Evolutionary conservation across 1,140 invertebrate genomes (phyloP).

Genomic region (Euwallacea similis): DNA sequence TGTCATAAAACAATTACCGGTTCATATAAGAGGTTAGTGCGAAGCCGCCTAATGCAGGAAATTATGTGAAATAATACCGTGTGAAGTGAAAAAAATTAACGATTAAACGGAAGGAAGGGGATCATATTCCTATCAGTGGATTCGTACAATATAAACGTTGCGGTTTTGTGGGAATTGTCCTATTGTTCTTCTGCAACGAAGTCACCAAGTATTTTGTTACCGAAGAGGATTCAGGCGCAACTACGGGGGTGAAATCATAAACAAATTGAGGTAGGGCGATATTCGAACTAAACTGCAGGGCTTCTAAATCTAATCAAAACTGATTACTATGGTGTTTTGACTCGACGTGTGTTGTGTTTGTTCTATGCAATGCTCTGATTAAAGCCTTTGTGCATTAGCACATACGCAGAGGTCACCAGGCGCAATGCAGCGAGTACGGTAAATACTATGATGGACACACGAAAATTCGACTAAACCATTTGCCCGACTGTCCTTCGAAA

Average conservation of each 20-base stretch:
- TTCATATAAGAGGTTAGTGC: conserved; percentile 24
- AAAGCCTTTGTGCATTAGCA: conserved; percentile 51
- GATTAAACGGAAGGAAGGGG: conserved; percentile 38
- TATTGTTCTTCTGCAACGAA: no score
- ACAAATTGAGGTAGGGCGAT: no score
- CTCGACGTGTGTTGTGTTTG: conserved; percentile 48
- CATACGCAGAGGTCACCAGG: conserved; percentile 42
- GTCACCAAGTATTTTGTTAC: no score
- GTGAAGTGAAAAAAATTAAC: conserved; percentile 34
- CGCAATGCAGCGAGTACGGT: conserved; percentile 11
- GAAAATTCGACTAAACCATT: no score
- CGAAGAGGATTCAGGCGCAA: no score
- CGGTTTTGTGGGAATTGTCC: conserved; percentile 18
- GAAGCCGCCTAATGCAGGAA: conserved; percentile 37
- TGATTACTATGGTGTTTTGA: conserved; percentile 53
- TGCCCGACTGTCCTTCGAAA: no score
- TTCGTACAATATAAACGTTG: conserved; percentile 24
- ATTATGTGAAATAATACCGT: conserved; percentile 41
- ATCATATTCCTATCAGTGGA: conserved; percentile 34
- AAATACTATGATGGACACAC: conserved; percentile 1
- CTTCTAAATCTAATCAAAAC: conserved; percentile 51
- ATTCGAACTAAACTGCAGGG: no score
- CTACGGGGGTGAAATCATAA: no score
- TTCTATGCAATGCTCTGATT: conserved; percentile 50
- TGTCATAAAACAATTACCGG: conserved; percentile 38